Evolutionary conservation across 2,888 invertebrate genomes (phyloP), one percentile per base, ranked within the genome.

Genomic region (Chrysina gloriosa): DNA sequence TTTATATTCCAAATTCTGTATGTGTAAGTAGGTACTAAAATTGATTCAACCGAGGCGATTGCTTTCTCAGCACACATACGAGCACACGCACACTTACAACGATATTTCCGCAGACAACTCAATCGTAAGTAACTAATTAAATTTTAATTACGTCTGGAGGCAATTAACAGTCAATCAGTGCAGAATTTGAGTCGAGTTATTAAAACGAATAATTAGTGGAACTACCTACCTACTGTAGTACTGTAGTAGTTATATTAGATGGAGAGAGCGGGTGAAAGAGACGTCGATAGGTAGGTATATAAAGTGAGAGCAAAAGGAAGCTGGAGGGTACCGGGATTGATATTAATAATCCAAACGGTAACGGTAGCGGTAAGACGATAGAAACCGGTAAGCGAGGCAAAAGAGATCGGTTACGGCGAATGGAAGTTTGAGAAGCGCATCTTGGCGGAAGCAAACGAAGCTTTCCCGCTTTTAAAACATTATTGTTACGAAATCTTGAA

Each of bases 161-260:
- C 81, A 82, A 83, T 82, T 82, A 83, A 79, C 78, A 83, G 82
- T 83, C 83, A 83, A 83, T 83, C 83, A 82, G 80, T 73, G 78
- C 74, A 76, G 77, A 76, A 75, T 76, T 75, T 73, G 71, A 72
- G 70, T 73, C 71, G 74, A 78, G 82, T 82, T 82, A 83, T 83
- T 83, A 83, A 69, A 83, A 83, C 82, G 77, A 80, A 81, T 82
- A 82, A 83, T 83, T 83, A 82, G 80, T 73, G 72, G 77, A 78
- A 58, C 52, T 63, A 63, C 47, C 64, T 34, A 78, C 79, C 77
- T 78, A 80, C 77, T 78, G 78, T 78, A 78, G 48, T 36, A 36
- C n/a, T n/a, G n/a, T n/a, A n/a, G n/a, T 48, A 48, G 78, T 77
- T 78, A 76, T 80, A 80, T 79, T 79, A 79, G 56, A 56, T 56